Evolutionary conservation across 1,140 invertebrate genomes (phyloP), one percentile per base, ranked within the genome.

Genomic region (Danaus melanippus): DNA sequence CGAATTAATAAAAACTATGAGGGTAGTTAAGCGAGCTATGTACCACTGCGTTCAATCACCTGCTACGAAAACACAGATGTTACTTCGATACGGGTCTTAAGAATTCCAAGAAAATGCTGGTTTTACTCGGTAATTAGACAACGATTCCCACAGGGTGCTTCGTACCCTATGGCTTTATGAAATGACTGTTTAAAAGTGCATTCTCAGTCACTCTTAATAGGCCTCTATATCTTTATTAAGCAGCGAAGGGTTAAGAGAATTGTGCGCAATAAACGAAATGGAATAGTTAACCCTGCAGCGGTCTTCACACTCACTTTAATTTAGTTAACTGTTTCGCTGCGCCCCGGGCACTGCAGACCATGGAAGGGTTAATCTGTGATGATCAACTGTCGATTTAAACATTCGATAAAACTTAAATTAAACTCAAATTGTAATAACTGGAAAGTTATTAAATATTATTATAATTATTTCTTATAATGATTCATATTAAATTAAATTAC

Each of bases 271-370:
- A 84, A 86, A 86, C 74, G 80, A 78, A 83, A 84, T 84, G 83
- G 78, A 82, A 86, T 86, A 84, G 83, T 86, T 81, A 84, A 77
- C 83, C 80, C 80, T 84, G 79, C 74, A 80, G 77, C 76, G 78
- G 76, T 80, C 72, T 82, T 84, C 83, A 79, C 83, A 86, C 79
- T 86, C 79, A 79, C 72, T 86, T 84, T 84, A 86, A 84, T 86
- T 86, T 86, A 81, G 80, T 86, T 86, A 84, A 86, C 79, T 76
- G 82, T 84, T 75, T 66, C 73, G 74, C 65, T 72, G 76, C 76
- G 78, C 79, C 77, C 69, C 66, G 71, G 60, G 80, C 76, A 51
- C 60, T 79, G 77, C 79, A 76, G 62, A 67, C 67, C 60, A 56
- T 61, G 74, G 66, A 76, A 84, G 81, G 81, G 79, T 84, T 84